Evolutionary conservation across 2,113 vertebrate species (phyloP).

Genomic region (human): DNA sequence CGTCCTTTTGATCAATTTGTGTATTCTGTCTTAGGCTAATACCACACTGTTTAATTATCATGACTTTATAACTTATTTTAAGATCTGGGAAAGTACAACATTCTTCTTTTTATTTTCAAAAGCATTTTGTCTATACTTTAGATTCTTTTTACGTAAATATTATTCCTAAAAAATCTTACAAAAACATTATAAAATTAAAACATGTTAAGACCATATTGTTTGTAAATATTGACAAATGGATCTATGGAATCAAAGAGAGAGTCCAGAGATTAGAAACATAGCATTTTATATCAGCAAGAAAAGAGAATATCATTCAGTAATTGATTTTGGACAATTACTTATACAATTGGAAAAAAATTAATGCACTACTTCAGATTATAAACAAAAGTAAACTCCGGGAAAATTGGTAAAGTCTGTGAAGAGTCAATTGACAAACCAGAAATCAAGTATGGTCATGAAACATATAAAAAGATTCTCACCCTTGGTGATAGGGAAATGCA

Average conservation of each 20-base stretch:
- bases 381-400: background rate
- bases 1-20: background rate
- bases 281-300: background rate
- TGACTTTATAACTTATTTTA: conserved; percentile 40
- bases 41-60: background rate
- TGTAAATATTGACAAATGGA: conserved; percentile 4
- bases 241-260: background rate
- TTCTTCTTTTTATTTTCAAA: conserved; percentile 41
- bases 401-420: background rate
- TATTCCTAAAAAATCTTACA: background rate
- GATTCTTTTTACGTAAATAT: background rate
- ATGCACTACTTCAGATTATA: background rate
- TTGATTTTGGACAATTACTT: conserved; percentile 17
- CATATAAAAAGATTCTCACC: background rate
- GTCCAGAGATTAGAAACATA: background rate
- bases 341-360: background rate
- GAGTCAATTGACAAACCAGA: background rate
- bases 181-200: conserved; percentile 1
- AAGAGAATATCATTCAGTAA: background rate
- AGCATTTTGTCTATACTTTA: background rate
- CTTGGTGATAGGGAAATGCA: background rate
- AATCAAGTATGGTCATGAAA: background rate
- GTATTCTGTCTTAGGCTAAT: background rate
- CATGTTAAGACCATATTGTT: background rate
- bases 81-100: background rate